Percentiles rank a stretch among this genome's conserved stretches.
phyloP scores from a whole-genome alignment of 2,888 invertebrate genomes.

The Mythimna impura region DNA sequence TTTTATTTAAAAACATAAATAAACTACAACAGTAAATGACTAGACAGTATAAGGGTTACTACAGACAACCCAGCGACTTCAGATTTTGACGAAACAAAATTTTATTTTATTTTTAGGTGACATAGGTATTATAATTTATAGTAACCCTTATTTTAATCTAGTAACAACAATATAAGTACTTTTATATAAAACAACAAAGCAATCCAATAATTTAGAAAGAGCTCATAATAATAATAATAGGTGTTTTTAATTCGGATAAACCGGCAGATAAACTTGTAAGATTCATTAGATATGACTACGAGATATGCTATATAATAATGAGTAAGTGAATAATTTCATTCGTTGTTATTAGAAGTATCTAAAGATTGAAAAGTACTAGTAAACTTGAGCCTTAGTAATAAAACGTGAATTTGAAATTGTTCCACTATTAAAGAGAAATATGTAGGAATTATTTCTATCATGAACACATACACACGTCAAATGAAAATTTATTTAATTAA shows the following conservation, averaged over 20 bases:
- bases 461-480: constrained; percentile 82
- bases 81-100: neutral
- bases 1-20: constrained; percentile 62
- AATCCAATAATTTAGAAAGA: constrained; percentile 28
- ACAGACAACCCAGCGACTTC: constrained; percentile 28
- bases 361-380: constrained; percentile 78
- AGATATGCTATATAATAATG: constrained; percentile 86
- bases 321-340: constrained; percentile 79
- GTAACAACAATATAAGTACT: constrained; percentile 46
- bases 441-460: constrained; percentile 75
- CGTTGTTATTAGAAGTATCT: constrained; percentile 80
- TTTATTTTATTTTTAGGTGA: constrained; percentile 7
- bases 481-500: constrained; percentile 64
- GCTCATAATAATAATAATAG: constrained; percentile 11
- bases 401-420: constrained; percentile 74
- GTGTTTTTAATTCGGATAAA: constrained; percentile 56
- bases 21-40: constrained; percentile 41
- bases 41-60: constrained; percentile 35
- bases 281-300: constrained; percentile 84
- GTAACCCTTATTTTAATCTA: constrained; percentile 32
- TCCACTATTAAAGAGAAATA: constrained; percentile 80
- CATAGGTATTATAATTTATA: constrained; percentile 8
- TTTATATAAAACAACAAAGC: constrained; percentile 33
- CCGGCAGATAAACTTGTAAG: constrained; percentile 65
- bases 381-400: constrained; percentile 73